Conservation (phyloP, 1,140 invertebrate species). For the Drosophila ananassae region DNA sequence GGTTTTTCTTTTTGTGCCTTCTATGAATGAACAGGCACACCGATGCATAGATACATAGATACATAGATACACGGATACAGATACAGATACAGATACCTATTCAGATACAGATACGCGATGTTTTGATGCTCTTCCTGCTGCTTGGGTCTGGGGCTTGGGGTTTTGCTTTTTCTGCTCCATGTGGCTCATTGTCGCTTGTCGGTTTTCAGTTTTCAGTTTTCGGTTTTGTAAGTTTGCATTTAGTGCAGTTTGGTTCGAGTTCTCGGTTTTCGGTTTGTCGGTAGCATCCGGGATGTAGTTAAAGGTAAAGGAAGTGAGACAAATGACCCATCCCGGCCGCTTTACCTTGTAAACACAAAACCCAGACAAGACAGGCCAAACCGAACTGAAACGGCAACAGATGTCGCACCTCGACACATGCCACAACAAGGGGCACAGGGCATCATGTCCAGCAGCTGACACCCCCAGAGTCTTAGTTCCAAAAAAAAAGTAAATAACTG, state of each 20-base stretch:
- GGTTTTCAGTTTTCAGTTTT: conserved; percentile 1
- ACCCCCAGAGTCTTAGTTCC: conserved; percentile 5
- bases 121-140: conserved; percentile 34
- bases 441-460: conserved; percentile 46
- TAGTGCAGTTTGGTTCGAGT: conserved; percentile 59
- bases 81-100: conserved; percentile 4
- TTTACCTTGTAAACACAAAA: conserved; percentile 42
- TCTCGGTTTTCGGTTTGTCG: conserved; percentile 54
- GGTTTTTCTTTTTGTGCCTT: conserved; percentile 49
- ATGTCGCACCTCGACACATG: conserved; percentile 73
- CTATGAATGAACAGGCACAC: conserved; percentile 66
- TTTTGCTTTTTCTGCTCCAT: conserved; percentile 31
- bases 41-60: conserved; percentile 30
- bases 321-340: conserved; percentile 54
- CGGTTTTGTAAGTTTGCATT: conserved; percentile 75
- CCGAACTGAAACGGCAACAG: conserved; percentile 49
- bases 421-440: conserved; percentile 57
- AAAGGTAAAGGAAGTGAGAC: conserved; percentile 80
- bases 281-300: conserved; percentile 77
- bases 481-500: conserved; percentile 10
- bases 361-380: neutral
- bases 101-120: conserved; percentile 13
- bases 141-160: conserved; percentile 1
- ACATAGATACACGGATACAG: conserved; percentile 19
- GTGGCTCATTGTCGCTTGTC: conserved; percentile 51